Evolutionary conservation across 2,113 vertebrate species (phyloP).

Genomic region (Mus musculus): GRCm39 chr6:88368501-88369000

Average conservation of each 20-base stretch:
- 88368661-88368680: neutral
- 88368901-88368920: neutral
- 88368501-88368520: neutral
- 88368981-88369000: neutral
- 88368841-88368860: neutral
- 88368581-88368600: neutral
- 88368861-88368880: neutral
- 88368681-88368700: neutral
- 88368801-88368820: neutral
- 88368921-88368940: neutral
- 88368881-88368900: neutral
- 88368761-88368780: neutral
- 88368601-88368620: neutral
- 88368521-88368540: neutral
- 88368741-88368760: neutral
- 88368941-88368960: neutral
- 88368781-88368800: neutral
- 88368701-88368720: neutral
- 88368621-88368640: neutral
- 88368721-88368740: neutral
- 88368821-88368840: neutral
- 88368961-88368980: neutral
- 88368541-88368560: neutral
- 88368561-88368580: neutral
- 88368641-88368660: neutral